Conservation (phyloP, 2,113 vertebrate genomes). For the Fregetta grallaria region DNA sequence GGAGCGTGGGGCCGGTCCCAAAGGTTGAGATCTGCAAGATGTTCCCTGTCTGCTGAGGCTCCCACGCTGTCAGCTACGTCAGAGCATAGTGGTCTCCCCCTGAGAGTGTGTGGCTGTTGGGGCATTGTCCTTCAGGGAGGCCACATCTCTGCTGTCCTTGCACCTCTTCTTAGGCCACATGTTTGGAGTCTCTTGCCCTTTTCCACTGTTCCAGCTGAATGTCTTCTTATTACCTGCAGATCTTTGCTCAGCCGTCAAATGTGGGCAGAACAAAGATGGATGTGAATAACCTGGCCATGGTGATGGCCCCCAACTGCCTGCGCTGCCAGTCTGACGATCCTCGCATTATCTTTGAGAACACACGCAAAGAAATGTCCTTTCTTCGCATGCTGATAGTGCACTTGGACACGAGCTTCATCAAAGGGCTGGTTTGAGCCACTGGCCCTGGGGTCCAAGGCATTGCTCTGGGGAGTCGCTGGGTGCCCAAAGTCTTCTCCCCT, state of each 20-base stretch:
- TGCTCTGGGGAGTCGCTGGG: background rate
- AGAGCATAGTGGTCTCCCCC: background rate
- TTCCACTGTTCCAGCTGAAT: background rate
- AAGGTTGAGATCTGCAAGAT: background rate
- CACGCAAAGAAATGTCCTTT: slow-evolving; percentile 91
- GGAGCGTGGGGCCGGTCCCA: background rate
- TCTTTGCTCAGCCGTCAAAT: slow-evolving; percentile 88
- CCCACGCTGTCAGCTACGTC: fast-evolving
- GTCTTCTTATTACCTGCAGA: slow-evolving; percentile 62
- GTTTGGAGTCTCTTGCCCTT: background rate
- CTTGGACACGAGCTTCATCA: slow-evolving; percentile 85
- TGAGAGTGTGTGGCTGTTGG: background rate
- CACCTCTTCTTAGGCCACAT: fast-evolving
- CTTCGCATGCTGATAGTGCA: slow-evolving; percentile 90
- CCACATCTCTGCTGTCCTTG: background rate
- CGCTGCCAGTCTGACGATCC: slow-evolving; percentile 89
- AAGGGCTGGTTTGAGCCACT: slow-evolving; percentile 77
- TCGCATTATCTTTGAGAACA: slow-evolving; percentile 89
- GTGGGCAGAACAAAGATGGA: slow-evolving; percentile 92
- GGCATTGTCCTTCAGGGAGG: background rate
- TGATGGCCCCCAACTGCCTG: slow-evolving; percentile 93
- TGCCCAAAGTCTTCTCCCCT: background rate
- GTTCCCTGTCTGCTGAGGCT: background rate
- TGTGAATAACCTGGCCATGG: slow-evolving; percentile 93
- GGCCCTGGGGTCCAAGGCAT: background rate